Conservation (phyloP, 2,113 vertebrate species). For the Hippopotamus amphibius region DNA sequence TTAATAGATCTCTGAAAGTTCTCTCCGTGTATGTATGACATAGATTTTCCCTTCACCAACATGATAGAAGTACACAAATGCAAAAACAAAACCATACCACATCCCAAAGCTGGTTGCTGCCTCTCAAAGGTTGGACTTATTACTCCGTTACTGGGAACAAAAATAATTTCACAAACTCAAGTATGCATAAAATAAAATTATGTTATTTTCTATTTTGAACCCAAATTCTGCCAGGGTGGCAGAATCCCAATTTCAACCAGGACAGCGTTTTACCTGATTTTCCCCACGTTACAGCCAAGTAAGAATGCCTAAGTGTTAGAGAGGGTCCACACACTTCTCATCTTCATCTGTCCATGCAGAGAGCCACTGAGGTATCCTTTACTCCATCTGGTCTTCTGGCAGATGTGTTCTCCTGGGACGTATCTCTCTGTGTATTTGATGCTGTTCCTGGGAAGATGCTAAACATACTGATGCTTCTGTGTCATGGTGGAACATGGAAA, state of each 20-base stretch:
- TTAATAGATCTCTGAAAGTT: background rate
- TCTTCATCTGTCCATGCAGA: background rate
- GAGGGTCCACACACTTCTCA: background rate
- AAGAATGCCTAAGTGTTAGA: background rate
- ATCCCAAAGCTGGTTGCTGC: background rate
- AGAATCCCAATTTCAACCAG: background rate
- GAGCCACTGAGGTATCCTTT: background rate
- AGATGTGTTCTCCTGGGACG: background rate
- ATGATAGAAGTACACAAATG: background rate
- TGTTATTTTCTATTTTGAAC: background rate
- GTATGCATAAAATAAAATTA: background rate
- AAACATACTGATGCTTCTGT: background rate
- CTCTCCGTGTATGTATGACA: background rate
- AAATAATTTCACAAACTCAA: background rate
- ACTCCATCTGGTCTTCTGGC: background rate
- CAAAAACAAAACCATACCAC: background rate
- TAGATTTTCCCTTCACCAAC: background rate
- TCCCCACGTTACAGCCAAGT: background rate
- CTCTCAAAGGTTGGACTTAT: background rate
- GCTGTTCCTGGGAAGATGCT: background rate
- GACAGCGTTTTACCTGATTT: background rate
- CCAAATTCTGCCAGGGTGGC: background rate
- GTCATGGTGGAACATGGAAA: background rate
- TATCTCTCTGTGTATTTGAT: background rate
- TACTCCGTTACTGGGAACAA: background rate